Evolutionary conservation across 1,140 invertebrate species (phyloP).

Genomic region (Mesaphorura yosii): DNA sequence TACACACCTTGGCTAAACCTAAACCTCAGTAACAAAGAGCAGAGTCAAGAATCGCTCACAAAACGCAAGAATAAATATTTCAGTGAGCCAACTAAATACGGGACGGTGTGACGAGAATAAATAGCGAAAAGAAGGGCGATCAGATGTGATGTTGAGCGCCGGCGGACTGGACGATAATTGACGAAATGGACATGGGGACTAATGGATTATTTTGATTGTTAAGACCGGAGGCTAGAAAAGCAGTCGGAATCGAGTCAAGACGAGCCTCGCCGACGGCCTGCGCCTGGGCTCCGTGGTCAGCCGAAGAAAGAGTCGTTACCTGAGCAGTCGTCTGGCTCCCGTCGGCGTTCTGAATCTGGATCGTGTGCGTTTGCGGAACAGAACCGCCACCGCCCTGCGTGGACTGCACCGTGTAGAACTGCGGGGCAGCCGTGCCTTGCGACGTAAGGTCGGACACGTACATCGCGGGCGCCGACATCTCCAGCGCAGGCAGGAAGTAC

Average conservation of each 20-base stretch:
- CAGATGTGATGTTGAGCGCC: background rate
- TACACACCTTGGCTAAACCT: too few relatives aligned
- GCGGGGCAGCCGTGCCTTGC: background rate
- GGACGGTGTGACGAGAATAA: too few relatives aligned
- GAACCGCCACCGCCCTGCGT: background rate
- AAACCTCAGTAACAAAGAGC: too few relatives aligned
- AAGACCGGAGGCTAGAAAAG: conserved; percentile 3
- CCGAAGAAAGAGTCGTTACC: background rate
- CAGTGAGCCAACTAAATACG: too few relatives aligned
- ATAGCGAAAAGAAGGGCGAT: background rate
- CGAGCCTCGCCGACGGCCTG: background rate
- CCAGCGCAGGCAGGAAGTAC: background rate
- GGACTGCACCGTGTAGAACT: background rate
- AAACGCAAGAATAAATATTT: too few relatives aligned
- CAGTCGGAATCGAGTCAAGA: conserved; percentile 7
- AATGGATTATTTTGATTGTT: conserved; percentile 4
- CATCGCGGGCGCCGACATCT: background rate
- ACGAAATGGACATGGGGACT: conserved; percentile 15
- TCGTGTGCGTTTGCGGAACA: background rate
- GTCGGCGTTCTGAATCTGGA: background rate
- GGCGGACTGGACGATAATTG: conserved; percentile 12
- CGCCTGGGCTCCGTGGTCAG: background rate
- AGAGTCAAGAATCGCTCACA: too few relatives aligned
- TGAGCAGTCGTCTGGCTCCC: background rate
- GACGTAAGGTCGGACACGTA: conserved; percentile 20